Evolutionary conservation across 2,888 invertebrate genomes (phyloP).

Genomic region (Hirtodrosophila confusa): DNA sequence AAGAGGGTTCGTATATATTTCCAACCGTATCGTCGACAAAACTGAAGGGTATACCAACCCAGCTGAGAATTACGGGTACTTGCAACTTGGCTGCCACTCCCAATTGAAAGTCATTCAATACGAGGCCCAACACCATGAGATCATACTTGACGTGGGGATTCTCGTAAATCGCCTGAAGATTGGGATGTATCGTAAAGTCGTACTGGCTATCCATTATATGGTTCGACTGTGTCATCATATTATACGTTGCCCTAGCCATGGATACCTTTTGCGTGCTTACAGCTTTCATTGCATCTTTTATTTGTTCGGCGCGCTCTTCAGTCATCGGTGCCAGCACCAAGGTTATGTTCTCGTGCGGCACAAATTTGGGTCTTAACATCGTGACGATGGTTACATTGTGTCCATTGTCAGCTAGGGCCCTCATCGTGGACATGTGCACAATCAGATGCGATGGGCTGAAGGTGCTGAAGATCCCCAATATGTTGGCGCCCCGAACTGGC

Average conservation of each 20-base stretch:
- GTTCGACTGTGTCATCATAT: neutral
- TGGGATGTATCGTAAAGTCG: constrained; percentile 62
- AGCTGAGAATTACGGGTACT: constrained; percentile 76
- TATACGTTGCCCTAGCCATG: constrained; percentile 1
- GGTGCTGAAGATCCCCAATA: constrained; percentile 76
- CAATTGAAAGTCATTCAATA: constrained; percentile 78
- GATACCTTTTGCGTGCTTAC: constrained; percentile 37
- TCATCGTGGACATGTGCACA: constrained; percentile 75
- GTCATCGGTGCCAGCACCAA: constrained; percentile 61
- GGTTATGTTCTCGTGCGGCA: constrained; percentile 63
- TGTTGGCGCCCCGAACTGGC: constrained; percentile 57
- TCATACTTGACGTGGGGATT: constrained; percentile 68
- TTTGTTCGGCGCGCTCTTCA: constrained; percentile 21
- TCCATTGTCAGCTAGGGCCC: constrained; percentile 72
- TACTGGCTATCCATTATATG: constrained; percentile 54
- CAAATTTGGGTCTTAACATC: constrained; percentile 51
- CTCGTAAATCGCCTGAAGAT: constrained; percentile 69
- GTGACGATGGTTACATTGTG: constrained; percentile 80
- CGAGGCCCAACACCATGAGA: constrained; percentile 77
- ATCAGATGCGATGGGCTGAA: constrained; percentile 79
- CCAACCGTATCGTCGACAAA: constrained; percentile 62
- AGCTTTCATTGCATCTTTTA: neutral
- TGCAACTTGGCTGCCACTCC: constrained; percentile 81
- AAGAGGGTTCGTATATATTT: constrained; percentile 71
- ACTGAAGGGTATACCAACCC: constrained; percentile 62